phyloP scores from a whole-genome alignment of 2,888 invertebrate species.

The Pinctada fucata region DNA sequence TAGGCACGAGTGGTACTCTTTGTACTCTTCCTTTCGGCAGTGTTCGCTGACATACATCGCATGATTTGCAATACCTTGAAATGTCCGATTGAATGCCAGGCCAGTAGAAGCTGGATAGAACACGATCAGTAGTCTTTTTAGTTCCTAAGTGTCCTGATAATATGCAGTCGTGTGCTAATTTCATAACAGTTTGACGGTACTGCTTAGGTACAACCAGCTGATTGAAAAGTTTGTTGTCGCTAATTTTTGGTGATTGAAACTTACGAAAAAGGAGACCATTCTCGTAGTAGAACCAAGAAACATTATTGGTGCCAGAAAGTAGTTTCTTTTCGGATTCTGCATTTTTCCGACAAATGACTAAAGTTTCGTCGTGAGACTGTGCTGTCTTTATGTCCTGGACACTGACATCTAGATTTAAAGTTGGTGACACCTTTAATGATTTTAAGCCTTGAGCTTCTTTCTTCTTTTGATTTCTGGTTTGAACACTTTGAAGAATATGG shows the following conservation, averaged over 20 bases:
- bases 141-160: constrained; percentile 41
- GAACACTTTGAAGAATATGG: constrained; percentile 7
- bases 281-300: not conserved
- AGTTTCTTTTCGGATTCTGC: not conserved
- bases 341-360: not conserved
- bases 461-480: constrained; percentile 18
- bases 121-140: constrained; percentile 34
- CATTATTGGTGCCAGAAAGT: not conserved
- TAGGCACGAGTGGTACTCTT: constrained; percentile 39
- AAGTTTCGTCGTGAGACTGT: constrained; percentile 4
- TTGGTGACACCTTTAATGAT: constrained; percentile 15
- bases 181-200: constrained; percentile 34
- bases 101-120: constrained; percentile 46
- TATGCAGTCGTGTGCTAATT: constrained; percentile 46
- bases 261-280: constrained; percentile 15
- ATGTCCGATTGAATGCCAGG: constrained; percentile 40
- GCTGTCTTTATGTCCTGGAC: constrained; percentile 6
- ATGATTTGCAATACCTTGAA: constrained; percentile 34
- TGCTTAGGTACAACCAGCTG: constrained; percentile 41
- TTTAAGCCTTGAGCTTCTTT: constrained; percentile 3
- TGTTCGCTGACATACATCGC: constrained; percentile 36
- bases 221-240: constrained; percentile 13
- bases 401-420: not conserved
- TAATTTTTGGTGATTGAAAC: constrained; percentile 4
- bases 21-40: constrained; percentile 38